These are phyloP conservation scores for Nylanderia fulva DNA, from an alignment of 1,140 invertebrate genomes.

Conservation along the genomic window DNA sequence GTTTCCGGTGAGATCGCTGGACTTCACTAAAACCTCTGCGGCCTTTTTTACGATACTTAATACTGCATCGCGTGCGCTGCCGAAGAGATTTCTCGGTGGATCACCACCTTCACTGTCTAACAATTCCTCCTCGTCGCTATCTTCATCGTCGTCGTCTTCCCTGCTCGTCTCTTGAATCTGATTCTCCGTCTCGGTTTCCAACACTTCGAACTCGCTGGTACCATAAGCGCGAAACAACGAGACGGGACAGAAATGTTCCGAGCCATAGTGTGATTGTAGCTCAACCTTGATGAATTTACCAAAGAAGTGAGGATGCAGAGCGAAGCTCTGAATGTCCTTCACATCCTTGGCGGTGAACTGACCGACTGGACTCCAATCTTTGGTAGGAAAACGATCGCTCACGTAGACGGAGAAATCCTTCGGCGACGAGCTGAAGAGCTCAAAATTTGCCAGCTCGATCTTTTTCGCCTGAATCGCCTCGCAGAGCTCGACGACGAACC, in stretches of 20 bases:
- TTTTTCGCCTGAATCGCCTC: conserved; percentile 98
- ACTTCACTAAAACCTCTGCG: conserved; percentile 92
- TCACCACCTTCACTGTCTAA: conserved; percentile 83
- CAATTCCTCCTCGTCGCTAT: conserved; percentile 86
- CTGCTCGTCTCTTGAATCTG: conserved; percentile 84
- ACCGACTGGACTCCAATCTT: conserved; percentile 96
- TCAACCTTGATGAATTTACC: conserved; percentile 98
- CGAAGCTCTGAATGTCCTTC: conserved; percentile 95
- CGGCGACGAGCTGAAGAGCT: conserved; percentile 98
- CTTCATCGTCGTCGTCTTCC: conserved; percentile 88
- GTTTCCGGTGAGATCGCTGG: conserved; percentile 86
- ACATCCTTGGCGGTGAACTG: conserved; percentile 95
- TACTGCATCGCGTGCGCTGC: conserved; percentile 93
- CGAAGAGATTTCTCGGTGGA: conserved; percentile 90
- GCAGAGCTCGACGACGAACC: conserved; percentile 99
- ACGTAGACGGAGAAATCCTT: conserved; percentile 95
- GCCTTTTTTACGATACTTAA: conserved; percentile 96
- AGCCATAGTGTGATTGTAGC: conserved; percentile 96
- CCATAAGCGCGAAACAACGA: conserved; percentile 97
- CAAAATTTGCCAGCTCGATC: conserved; percentile 98
- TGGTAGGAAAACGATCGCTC: conserved; percentile 95
- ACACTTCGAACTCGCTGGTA: conserved; percentile 95
- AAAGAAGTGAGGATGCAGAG: conserved; percentile 92
- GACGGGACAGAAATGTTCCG: conserved; percentile 98
- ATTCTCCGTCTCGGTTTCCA: conserved; percentile 91